Conservation (phyloP, 2,888 invertebrate species). For the Amblyjoppa fuscipennis region DNA sequence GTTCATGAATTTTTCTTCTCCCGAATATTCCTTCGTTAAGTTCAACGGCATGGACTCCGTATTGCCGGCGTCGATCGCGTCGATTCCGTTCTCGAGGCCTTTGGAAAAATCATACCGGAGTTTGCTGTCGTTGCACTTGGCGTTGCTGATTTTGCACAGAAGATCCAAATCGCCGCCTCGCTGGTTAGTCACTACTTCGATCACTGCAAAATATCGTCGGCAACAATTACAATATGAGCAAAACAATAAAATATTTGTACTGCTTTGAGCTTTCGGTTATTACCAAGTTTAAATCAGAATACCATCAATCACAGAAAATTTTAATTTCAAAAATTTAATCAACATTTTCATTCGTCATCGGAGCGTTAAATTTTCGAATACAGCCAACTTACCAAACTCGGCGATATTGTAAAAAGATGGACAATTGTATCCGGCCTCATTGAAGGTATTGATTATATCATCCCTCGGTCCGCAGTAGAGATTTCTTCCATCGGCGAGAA, state of each 20-base stretch:
- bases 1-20: slow-evolving; percentile 15
- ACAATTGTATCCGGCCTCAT: slow-evolving; percentile 88
- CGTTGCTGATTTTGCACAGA: slow-evolving; percentile 65
- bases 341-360: not conserved
- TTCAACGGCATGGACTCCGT: not conserved
- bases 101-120: slow-evolving; percentile 11
- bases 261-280: too few species aligned
- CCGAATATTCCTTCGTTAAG: slow-evolving; percentile 7
- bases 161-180: slow-evolving; percentile 85
- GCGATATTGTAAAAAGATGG: slow-evolving; percentile 93
- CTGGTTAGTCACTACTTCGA: slow-evolving; percentile 89
- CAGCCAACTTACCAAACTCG: slow-evolving; percentile 88
- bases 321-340: not conserved
- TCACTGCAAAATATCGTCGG: slow-evolving; percentile 84
- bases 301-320: not conserved
- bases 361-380: not conserved
- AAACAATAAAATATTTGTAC: not conserved
- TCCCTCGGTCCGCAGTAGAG: slow-evolving; percentile 89
- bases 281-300: too few species aligned
- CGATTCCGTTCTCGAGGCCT: not conserved
- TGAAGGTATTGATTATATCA: slow-evolving; percentile 88
- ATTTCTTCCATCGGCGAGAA: slow-evolving; percentile 89
- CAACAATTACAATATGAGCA: not conserved
- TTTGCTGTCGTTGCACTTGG: slow-evolving; percentile 43
- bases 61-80: slow-evolving; percentile 22